Evolutionary conservation across 2,113 vertebrate genomes (phyloP).

Genomic region (Dasyprocta punctata): DNA sequence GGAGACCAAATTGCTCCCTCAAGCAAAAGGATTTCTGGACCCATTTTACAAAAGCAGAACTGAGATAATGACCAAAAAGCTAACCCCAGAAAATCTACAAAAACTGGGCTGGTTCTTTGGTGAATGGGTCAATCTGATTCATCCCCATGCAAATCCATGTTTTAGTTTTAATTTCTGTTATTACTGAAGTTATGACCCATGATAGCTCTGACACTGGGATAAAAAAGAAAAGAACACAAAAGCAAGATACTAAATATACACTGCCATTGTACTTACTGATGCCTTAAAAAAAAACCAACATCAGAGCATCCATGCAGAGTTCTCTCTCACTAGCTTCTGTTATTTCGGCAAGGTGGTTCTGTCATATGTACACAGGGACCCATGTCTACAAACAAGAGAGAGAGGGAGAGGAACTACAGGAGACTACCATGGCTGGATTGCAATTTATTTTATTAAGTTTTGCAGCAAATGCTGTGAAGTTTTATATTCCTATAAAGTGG

Average conservation of each 20-base stretch:
- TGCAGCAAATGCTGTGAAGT: constrained; percentile 84
- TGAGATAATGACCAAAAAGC: neutral
- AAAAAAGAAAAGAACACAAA: neutral
- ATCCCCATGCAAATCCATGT: neutral
- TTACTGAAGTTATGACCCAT: neutral
- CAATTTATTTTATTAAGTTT: constrained; percentile 71
- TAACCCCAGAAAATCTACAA: neutral
- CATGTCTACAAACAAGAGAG: neutral
- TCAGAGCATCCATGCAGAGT: neutral
- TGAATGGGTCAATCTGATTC: neutral
- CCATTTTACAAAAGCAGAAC: neutral
- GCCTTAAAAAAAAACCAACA: neutral
- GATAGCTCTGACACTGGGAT: neutral
- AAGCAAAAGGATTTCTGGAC: neutral
- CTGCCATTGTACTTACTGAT: neutral
- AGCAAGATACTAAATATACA: neutral
- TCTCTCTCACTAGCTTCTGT: neutral
- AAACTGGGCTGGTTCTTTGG: neutral
- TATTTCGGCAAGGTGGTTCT: neutral
- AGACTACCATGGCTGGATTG: neutral
- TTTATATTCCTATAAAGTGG: constrained; percentile 87
- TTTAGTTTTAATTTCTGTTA: neutral
- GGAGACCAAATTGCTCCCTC: neutral
- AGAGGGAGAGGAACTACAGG: neutral
- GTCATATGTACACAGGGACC: neutral